phyloP scores from a whole-genome alignment of 2,888 invertebrate species.

The Diadromus collaris region DNA sequence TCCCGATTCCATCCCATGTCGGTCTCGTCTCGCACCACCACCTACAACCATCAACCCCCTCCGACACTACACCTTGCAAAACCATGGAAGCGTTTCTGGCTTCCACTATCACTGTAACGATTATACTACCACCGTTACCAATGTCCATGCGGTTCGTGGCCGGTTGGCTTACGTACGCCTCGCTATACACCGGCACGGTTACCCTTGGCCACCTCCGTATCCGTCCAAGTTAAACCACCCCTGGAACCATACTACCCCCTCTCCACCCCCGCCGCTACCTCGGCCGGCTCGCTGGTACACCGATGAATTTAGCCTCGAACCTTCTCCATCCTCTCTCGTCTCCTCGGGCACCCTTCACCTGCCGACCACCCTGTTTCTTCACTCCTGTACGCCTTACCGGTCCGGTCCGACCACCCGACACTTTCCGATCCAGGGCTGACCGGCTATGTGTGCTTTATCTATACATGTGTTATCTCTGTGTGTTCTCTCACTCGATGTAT shows the following conservation, averaged over 20 bases:
- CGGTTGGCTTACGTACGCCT: slow-evolving; percentile 32
- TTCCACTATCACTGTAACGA: slow-evolving; percentile 24
- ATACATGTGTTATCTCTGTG: too few relatives aligned
- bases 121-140: slow-evolving; percentile 41
- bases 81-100: background rate
- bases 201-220: slow-evolving; percentile 25
- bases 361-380: slow-evolving; percentile 11
- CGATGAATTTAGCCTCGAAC: slow-evolving; percentile 34
- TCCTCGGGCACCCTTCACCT: slow-evolving; percentile 19
- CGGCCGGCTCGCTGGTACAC: background rate
- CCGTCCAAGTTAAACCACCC: slow-evolving; percentile 27
- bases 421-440: slow-evolving; percentile 14
- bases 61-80: background rate
- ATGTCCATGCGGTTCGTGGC: slow-evolving; percentile 38
- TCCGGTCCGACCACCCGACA: background rate
- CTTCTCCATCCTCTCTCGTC: background rate
- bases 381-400: slow-evolving; percentile 29
- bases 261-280: too few relatives aligned
- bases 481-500: background rate
- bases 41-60: background rate
- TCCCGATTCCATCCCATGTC: slow-evolving; percentile 14
- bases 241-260: too few relatives aligned
- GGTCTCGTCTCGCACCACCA: slow-evolving; percentile 41
- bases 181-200: slow-evolving; percentile 23
- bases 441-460: too few relatives aligned